Percentiles rank a stretch among this genome's conserved stretches.
These are phyloP conservation scores for Silurus lanzhouensis DNA, from an alignment of 2,797 vertebrate genomes.

Conservation along the genomic window DNA sequence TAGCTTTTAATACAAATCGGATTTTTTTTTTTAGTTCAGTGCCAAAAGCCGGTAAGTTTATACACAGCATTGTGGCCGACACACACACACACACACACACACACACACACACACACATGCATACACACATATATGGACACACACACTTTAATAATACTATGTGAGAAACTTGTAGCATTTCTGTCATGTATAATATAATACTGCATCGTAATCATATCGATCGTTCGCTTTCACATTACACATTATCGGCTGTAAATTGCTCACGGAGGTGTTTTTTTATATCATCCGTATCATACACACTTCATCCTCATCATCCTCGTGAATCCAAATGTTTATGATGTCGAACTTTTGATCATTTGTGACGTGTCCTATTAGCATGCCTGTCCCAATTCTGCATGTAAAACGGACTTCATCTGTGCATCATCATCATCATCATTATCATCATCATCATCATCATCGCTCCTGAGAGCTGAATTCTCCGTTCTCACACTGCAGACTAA, in stretches of 20 bases:
- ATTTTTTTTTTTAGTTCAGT: slow-evolving; percentile 58
- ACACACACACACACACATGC: background rate
- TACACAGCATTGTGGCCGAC: slow-evolving; percentile 45
- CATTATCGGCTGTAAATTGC: slow-evolving; percentile 56
- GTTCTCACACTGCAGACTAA: slow-evolving; percentile 25
- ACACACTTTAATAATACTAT: slow-evolving; percentile 48
- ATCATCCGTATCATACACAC: slow-evolving; percentile 29
- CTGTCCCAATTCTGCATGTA: slow-evolving; percentile 33
- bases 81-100: slow-evolving; percentile 4
- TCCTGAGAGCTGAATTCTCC: slow-evolving; percentile 29
- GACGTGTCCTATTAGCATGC: slow-evolving; percentile 54
- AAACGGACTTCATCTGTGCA: slow-evolving; percentile 36
- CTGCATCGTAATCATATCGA: slow-evolving; percentile 42
- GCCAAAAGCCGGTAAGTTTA: slow-evolving; percentile 65
- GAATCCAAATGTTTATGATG: slow-evolving; percentile 41
- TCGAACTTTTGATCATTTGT: slow-evolving; percentile 46
- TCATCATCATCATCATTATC: background rate
- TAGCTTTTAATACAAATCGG: slow-evolving; percentile 35
- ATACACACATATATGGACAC: background rate
- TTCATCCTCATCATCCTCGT: slow-evolving; percentile 30
- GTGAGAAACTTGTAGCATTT: slow-evolving; percentile 61
- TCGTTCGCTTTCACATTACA: slow-evolving; percentile 17
- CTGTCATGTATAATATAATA: slow-evolving; percentile 52
- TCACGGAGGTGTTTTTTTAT: slow-evolving; percentile 37
- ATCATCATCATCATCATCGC: background rate